phyloP scores from a whole-genome alignment of 2,888 invertebrate species.

The Penaeus monodon region DNA sequence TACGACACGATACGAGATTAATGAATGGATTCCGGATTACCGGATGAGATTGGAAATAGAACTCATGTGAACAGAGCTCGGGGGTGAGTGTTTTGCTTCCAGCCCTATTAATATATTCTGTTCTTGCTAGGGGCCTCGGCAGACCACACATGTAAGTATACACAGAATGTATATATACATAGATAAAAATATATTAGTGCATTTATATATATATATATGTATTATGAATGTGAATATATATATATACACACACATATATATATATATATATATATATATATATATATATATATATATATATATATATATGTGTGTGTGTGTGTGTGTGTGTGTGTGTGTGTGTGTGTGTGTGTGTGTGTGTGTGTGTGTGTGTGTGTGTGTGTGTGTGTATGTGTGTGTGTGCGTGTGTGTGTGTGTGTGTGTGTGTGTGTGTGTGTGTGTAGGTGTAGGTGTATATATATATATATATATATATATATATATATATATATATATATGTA shows the following conservation, averaged over 20 bases:
- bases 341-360: background rate
- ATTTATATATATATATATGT: no score
- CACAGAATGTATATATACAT: no score
- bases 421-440: background rate
- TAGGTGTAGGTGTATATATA: background rate
- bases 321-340: background rate
- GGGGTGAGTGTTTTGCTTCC: no score
- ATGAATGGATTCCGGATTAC: no score
- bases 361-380: background rate
- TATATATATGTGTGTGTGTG: background rate
- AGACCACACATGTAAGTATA: no score
- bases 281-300: constrained; percentile 11
- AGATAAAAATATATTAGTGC: no score
- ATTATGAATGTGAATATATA: background rate
- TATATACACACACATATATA: background rate
- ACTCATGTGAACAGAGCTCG: no score
- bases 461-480: background rate
- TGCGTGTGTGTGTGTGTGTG: background rate
- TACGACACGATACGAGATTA: no score
- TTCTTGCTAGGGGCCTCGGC: no score
- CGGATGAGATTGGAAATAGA: no score
- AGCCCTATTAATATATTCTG: no score
- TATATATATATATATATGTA: background rate
- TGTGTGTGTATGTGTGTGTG: background rate
- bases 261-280: constrained; percentile 7